phyloP scores from a whole-genome alignment of 2,888 invertebrate genomes.

The Choreutis nemorana region DNA sequence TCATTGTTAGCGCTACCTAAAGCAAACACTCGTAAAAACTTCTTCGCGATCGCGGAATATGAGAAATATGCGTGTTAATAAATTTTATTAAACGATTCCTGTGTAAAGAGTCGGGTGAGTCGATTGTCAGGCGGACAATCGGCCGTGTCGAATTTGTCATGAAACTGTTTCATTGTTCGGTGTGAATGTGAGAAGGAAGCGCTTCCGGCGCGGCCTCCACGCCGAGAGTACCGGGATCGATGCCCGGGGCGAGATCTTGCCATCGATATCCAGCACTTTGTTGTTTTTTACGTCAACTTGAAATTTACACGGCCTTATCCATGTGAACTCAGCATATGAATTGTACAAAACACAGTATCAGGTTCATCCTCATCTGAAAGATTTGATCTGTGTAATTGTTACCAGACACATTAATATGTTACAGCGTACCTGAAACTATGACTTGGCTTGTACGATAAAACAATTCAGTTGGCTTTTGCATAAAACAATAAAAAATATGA shows the following conservation, averaged over 20 bases:
- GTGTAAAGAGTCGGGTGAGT: slow-evolving; percentile 33
- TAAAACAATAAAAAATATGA: slow-evolving; percentile 33
- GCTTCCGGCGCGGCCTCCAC: slow-evolving; percentile 42
- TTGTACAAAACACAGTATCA: too few relatives aligned
- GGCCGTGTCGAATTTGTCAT: slow-evolving; percentile 60
- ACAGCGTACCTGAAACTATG: too few relatives aligned
- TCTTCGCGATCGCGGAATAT: slow-evolving; percentile 16
- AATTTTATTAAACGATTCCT: slow-evolving; percentile 51
- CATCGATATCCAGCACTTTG: slow-evolving; percentile 19
- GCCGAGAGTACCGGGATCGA: slow-evolving; percentile 28
- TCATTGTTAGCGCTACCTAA: slow-evolving; percentile 48
- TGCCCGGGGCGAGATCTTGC: slow-evolving; percentile 51
- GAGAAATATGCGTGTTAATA: slow-evolving; percentile 42
- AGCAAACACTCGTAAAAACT: slow-evolving; percentile 58
- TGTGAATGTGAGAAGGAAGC: slow-evolving; percentile 57
- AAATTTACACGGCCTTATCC: background rate
- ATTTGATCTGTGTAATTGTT: background rate
- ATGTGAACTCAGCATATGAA: too few relatives aligned
- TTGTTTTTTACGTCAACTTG: slow-evolving; percentile 29
- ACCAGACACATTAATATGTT: too few relatives aligned
- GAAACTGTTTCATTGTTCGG: slow-evolving; percentile 44
- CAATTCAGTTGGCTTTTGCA: slow-evolving; percentile 31
- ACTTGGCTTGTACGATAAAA: slow-evolving; percentile 23
- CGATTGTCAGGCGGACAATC: slow-evolving; percentile 41
- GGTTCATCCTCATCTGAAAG: too few relatives aligned